Evolutionary conservation across 2,888 invertebrate genomes (phyloP), one percentile per base, ranked within the genome.

Genomic region (Lagria hirta): DNA sequence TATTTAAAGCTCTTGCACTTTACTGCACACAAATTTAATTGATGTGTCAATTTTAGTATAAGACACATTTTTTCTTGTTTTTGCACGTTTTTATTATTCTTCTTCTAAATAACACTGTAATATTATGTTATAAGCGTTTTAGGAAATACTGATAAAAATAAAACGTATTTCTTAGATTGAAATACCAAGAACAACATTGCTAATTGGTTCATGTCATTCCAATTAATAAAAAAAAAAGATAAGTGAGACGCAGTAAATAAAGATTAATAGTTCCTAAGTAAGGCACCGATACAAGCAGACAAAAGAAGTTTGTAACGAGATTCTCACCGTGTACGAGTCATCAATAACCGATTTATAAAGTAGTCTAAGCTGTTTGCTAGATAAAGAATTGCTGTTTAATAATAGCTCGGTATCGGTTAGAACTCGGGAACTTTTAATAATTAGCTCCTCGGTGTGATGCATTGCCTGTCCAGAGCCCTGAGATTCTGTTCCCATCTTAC

Each of bases 281-380:
- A 22, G 30, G 14, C 34, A 21, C 23, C 47, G 46, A 35, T 40
- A 29, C 43, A 29, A 30, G 35, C 29, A 21, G 30, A 46, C 46
- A 46, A 47, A 44, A 43, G 47, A 36, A 43, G 32, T 27, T 23
- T 16, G 42, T 30, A 35, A 36, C 33, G 28, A 30, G 42, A 44
- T 32, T 43, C 38, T 24, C 23, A 35, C 28, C 23, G 48, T 43
- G 43, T 22, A 28, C 16, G 42, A 44, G 45, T 49, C 47, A 49
- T 49, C 49, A 49, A 49, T 49, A 49, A 49, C 47, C 49, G 49
- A 49, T 49, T 49, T 49, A 49, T 49, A 43, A 49, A 49, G 42
- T 49, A 47, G 44, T 43, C 42, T 37, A 34, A 35, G 46, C 43
- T 37, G 45, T 40, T 6, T 40, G 43, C 47, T 49, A 47, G 46